Base-by-base conservation (phyloP, 2,888 invertebrate species). In the Panorpa germanica region DNA sequence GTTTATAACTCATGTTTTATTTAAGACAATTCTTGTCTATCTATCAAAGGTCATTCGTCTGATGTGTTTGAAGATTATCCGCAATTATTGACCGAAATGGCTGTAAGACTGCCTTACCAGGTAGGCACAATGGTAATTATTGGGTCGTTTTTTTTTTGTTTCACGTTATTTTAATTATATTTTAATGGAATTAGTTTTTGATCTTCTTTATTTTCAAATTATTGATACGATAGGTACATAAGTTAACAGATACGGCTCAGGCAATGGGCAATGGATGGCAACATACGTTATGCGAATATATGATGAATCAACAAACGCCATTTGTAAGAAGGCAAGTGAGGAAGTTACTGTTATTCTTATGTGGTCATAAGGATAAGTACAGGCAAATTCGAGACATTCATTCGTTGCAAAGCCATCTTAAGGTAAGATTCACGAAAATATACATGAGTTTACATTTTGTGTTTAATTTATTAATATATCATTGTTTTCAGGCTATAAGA, bases 11-110 rank as follows among this genome's bases (percentile, higher is more conserved):
- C 12, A 7, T 25, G 11, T 25, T n/a, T 7, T 12, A 8, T 25
- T 25, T 10, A n/a, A n/a, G n/a, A 8, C 11, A 9, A n/a, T 8
- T 20, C 20, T 8, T 8, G 10, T 9, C 32, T n/a, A 5, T 28
- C 8, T 19, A 17, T n/a, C 18, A 37, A 37, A 63, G 76, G 80
- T 29, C 86, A 90, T 50, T 77, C 82, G 1, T 69, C 75, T 28
- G 93, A 95, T 48, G 80, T 95, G 18, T 91, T 96, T 49, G 83
- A 90, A 48, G 81, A 83, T 36, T 93, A 91, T 52, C 83, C 86
- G 7, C 83, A 86, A 39, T 61, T 95, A n/a, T 59, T 96, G 14
- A 91, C 95, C 31, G 95, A 96, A 60, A 85, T 95, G 69, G 82
- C 86, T 1, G 62, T 95, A 7, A 66, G 93, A 12, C 59, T 96